Base-by-base conservation (phyloP, 2,797 vertebrate species). In the Sebastes elongatus region DNA sequence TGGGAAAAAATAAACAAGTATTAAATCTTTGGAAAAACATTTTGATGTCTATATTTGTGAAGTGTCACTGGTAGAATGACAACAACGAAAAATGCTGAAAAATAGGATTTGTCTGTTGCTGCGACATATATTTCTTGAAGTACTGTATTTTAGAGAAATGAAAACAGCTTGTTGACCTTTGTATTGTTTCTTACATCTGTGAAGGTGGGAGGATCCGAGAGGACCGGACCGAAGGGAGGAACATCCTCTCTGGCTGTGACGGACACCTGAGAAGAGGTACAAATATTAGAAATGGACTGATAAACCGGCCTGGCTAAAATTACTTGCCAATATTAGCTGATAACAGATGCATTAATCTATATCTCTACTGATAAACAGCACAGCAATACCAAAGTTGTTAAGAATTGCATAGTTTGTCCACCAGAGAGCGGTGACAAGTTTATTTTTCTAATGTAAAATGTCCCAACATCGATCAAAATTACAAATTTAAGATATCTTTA, bases 221-320 rank as follows among this genome's bases (percentile, higher is more conserved):
- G 94, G 13, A 93, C 84, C 0, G 96, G 96, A 74, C 96, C 95
- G 84, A 96, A 96, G 7, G 87, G 93, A 60, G 96, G 96, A 69
- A 96, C 96, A 53, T 96, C 96, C 28, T 96, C 95, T 91, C 96
- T 93, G 80, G 96, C 96, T 46, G 96, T 94, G 30, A 96, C 81
- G 6, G 92, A 95, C 59, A 96, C 93, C 96, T 96, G 80, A 33
- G 30, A 76, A 71, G 66, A 68, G 28, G 11, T 4, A 10, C 5
- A 27, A 33, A 32, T 1, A n/a, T 57, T 28, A 35, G 13, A n/a
- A 20, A n/a, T 52, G 49, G 7, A 53, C 10, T 73, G 18, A 70
- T 28, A 14, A 35, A 67, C 22, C 5, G 2, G 2, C 27, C 10
- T 20, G 1, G 1, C 57, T 64, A 11, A 6, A 22, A n/a, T 63